These are phyloP conservation scores for Harmothoe impar DNA, from an alignment of 2,888 invertebrate genomes.

Conservation along the genomic window DNA sequence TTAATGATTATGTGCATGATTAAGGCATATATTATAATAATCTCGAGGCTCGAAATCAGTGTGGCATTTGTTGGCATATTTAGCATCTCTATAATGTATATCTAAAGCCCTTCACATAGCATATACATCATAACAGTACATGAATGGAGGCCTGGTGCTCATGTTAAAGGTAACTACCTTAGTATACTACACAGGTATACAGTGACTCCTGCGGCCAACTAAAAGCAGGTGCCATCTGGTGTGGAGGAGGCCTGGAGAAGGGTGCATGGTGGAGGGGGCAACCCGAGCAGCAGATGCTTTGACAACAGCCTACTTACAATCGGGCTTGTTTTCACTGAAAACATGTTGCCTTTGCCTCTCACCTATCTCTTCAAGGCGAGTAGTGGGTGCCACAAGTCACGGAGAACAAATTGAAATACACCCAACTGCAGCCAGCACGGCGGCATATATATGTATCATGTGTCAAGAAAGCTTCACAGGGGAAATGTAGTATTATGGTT, in stretches of 20 bases:
- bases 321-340: conserved; percentile 45
- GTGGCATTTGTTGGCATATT: no score
- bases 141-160: no score
- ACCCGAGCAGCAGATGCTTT: conserved; percentile 10
- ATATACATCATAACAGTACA: no score
- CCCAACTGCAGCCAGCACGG: background rate
- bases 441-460: no score
- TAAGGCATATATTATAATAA: no score
- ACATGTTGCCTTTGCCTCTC: conserved; percentile 49
- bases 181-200: background rate
- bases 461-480: no score
- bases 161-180: no score
- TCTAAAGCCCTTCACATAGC: no score
- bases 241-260: background rate
- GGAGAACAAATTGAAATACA: conserved; percentile 54
- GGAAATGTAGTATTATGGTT: no score
- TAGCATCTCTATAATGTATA: no score
- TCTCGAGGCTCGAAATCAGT: no score
- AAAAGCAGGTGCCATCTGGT: background rate
- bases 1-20: no score
- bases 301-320: conserved; percentile 52
- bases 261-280: background rate
- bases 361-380: conserved; percentile 1
- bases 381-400: background rate
- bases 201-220: background rate